These are phyloP conservation scores for Formicarius rufipectus DNA, from an alignment of 2,113 vertebrate species.

Conservation along the genomic window DNA sequence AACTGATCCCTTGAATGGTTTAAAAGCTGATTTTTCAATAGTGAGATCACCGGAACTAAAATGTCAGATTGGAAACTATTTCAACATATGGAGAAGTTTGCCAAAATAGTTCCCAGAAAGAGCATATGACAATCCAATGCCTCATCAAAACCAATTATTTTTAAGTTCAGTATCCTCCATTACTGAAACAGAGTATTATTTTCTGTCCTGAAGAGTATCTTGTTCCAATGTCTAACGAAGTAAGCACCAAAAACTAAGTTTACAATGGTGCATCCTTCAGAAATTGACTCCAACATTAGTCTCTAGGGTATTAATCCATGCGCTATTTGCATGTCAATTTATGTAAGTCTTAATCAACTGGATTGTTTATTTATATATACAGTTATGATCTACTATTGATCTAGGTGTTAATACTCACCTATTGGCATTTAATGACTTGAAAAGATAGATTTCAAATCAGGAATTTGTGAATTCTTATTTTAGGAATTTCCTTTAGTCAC, in stretches of 20 bases:
- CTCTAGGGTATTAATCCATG: constrained; percentile 69
- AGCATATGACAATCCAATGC: constrained; percentile 31
- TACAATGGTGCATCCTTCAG: constrained; percentile 68
- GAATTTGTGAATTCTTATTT: not conserved
- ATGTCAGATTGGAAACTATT: constrained; percentile 35
- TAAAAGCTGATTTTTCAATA: constrained; percentile 19
- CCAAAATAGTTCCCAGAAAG: constrained; percentile 32
- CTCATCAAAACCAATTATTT: constrained; percentile 75
- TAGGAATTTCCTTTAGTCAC: not conserved
- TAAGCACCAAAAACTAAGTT: constrained; percentile 72
- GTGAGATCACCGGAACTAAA: constrained; percentile 49
- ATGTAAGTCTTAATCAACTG: constrained; percentile 73
- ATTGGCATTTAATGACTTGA: not conserved
- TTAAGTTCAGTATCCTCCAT: constrained; percentile 68
- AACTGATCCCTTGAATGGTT: not conserved
- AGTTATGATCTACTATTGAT: constrained; percentile 26
- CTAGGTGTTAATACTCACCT: not conserved
- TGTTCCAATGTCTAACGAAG: constrained; percentile 81
- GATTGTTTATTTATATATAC: constrained; percentile 64
- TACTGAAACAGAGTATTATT: constrained; percentile 75
- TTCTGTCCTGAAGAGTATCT: constrained; percentile 73
- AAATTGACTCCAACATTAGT: constrained; percentile 65
- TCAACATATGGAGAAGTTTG: not conserved
- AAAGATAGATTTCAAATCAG: not conserved
- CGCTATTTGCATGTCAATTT: constrained; percentile 75